Evolutionary conservation across 2,113 vertebrate species (phyloP).

Genomic region (Phrynocephalus versicolor): DNA sequence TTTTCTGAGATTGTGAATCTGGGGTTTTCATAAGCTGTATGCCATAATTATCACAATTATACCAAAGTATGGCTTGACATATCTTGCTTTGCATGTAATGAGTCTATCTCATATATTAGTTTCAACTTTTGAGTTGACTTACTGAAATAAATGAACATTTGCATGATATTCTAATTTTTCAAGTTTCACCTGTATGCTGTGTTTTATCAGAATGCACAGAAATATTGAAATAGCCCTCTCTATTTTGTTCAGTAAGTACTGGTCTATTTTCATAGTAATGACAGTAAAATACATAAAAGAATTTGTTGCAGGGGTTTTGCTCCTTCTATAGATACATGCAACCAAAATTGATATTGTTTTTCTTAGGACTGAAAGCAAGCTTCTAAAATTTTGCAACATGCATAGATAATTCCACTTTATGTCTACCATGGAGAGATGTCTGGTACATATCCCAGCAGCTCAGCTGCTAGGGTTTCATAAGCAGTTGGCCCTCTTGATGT

Average conservation of each 20-base stretch:
- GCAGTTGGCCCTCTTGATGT: slow-evolving; percentile 33
- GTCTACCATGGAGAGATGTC: neutral
- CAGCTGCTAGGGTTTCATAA: neutral
- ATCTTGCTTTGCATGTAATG: too few species aligned
- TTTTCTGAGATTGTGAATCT: too few species aligned
- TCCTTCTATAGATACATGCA: neutral
- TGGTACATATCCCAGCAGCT: neutral
- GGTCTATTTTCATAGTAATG: neutral
- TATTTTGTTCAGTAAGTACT: neutral
- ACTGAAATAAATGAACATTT: too few species aligned
- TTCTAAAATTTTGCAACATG: neutral
- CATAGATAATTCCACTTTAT: neutral
- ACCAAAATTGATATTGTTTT: neutral
- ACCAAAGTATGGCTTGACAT: too few species aligned
- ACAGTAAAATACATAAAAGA: neutral
- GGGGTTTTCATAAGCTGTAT: too few species aligned
- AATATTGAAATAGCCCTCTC: neutral
- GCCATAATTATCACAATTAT: too few species aligned
- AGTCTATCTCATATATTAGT: too few species aligned
- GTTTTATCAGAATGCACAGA: neutral
- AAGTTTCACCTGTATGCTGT: too few species aligned
- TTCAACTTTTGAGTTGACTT: too few species aligned
- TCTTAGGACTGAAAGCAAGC: neutral
- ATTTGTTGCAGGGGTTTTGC: neutral
- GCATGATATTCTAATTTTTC: too few species aligned